phyloP scores from a whole-genome alignment of 2,888 invertebrate genomes.

The Harpagoxenus sublaevis region DNA sequence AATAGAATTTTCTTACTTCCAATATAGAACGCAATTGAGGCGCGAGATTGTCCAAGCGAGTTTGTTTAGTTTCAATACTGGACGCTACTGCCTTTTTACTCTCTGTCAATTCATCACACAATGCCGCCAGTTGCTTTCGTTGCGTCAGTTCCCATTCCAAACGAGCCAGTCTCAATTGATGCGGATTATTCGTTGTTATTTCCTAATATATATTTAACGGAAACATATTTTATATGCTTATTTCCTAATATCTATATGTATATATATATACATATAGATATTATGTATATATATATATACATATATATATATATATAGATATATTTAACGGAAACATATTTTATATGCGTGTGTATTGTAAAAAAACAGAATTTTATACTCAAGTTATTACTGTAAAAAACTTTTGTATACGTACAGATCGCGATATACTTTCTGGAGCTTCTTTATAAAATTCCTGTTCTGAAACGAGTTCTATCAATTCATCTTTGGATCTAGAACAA shows the following conservation, averaged over 20 bases:
- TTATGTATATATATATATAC: too few species aligned
- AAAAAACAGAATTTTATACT: not conserved
- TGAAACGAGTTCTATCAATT: constrained; percentile 95
- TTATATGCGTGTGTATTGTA: not conserved
- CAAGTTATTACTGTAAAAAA: not conserved
- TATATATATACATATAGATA: constrained; percentile 50
- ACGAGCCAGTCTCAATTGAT: constrained; percentile 94
- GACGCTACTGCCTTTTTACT: constrained; percentile 92
- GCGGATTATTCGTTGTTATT: constrained; percentile 90
- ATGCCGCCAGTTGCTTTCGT: constrained; percentile 93
- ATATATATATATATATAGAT: constrained; percentile 46
- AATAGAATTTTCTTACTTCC: constrained; percentile 85
- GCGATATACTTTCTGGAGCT: constrained; percentile 91
- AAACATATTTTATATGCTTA: too few species aligned
- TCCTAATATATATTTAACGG: constrained; percentile 87
- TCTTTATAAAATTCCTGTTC: constrained; percentile 94
- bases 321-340: too few species aligned
- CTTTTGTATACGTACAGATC: constrained; percentile 87
- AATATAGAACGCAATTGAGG: constrained; percentile 92
- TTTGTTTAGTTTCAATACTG: constrained; percentile 92
- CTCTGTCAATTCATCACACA: constrained; percentile 92
- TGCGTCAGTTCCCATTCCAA: constrained; percentile 97
- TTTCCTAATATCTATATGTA: too few species aligned
- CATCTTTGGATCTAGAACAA: constrained; percentile 93
- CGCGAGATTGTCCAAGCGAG: constrained; percentile 92